These are phyloP conservation scores for Peribatodes rhomboidaria DNA, from an alignment of 2,888 invertebrate genomes.

Conservation along the genomic window DNA sequence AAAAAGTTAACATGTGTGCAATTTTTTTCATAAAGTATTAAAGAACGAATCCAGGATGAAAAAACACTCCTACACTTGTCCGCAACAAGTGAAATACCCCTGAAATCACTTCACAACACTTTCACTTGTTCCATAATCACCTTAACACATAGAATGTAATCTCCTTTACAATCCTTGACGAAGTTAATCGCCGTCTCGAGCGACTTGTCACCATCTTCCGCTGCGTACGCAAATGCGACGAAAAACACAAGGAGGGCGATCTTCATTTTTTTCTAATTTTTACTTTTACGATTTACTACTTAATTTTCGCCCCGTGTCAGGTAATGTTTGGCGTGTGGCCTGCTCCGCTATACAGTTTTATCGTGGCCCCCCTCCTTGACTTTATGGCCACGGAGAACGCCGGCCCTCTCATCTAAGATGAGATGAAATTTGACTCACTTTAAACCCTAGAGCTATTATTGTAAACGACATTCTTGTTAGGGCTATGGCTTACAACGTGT, in stretches of 20 bases:
- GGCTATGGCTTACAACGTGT: background rate
- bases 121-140: constrained; percentile 85
- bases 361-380: constrained; percentile 73
- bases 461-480: background rate
- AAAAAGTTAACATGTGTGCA: no score
- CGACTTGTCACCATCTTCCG: constrained; percentile 82
- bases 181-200: constrained; percentile 89
- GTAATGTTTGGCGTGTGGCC: constrained; percentile 74
- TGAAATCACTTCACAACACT: constrained; percentile 65
- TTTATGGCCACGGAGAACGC: constrained; percentile 34
- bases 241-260: constrained; percentile 44
- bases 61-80: constrained; percentile 36
- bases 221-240: constrained; percentile 71
- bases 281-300: constrained; percentile 52
- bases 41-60: background rate
- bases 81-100: constrained; percentile 10
- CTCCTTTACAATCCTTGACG: constrained; percentile 90
- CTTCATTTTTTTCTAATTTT: constrained; percentile 67
- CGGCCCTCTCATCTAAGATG: constrained; percentile 69
- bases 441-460: constrained; percentile 48
- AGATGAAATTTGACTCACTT: constrained; percentile 69
- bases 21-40: background rate
- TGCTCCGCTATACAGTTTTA: constrained; percentile 79
- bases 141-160: constrained; percentile 91
- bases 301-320: constrained; percentile 66